These are phyloP conservation scores for Parnassius mnemosyne DNA, from an alignment of 2,888 invertebrate genomes.

Conservation along the genomic window DNA sequence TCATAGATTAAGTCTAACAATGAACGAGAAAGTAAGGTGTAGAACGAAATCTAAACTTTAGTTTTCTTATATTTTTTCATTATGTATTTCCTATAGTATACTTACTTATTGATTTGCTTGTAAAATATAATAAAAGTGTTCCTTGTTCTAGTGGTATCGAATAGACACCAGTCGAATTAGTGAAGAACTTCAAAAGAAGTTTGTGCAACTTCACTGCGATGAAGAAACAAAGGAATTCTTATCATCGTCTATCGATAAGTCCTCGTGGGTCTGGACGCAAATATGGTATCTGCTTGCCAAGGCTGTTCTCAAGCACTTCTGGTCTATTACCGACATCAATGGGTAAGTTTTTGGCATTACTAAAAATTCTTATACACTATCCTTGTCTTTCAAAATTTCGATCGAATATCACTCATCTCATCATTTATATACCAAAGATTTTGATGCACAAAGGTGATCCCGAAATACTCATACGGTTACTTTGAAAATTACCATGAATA, in stretches of 20 bases:
- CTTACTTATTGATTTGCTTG: too few relatives aligned
- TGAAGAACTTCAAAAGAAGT: slow-evolving; percentile 77
- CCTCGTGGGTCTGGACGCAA: slow-evolving; percentile 93
- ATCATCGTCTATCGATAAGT: slow-evolving; percentile 87
- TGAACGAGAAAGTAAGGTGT: too few relatives aligned
- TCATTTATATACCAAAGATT: neutral
- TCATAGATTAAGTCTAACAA: too few relatives aligned
- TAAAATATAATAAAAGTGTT: neutral
- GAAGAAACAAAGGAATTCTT: slow-evolving; percentile 88
- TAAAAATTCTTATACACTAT: too few relatives aligned
- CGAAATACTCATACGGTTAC: neutral
- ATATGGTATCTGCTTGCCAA: slow-evolving; percentile 94
- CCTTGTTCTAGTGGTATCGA: slow-evolving; percentile 86
- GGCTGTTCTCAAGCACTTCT: slow-evolving; percentile 92
- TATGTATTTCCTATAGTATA: too few relatives aligned
- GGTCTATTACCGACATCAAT: slow-evolving; percentile 97
- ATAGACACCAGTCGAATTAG: slow-evolving; percentile 80
- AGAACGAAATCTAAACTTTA: too few relatives aligned
- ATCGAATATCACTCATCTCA: too few relatives aligned
- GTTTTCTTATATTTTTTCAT: too few relatives aligned
- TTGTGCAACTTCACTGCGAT: slow-evolving; percentile 85
- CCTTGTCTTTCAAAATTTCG: too few relatives aligned
- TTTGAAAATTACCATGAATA: too few relatives aligned
- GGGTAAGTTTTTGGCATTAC: slow-evolving; percentile 83
- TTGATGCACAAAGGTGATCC: neutral